Base-by-base conservation (phyloP, 2,113 vertebrate species). In the Cottus gobio region DNA sequence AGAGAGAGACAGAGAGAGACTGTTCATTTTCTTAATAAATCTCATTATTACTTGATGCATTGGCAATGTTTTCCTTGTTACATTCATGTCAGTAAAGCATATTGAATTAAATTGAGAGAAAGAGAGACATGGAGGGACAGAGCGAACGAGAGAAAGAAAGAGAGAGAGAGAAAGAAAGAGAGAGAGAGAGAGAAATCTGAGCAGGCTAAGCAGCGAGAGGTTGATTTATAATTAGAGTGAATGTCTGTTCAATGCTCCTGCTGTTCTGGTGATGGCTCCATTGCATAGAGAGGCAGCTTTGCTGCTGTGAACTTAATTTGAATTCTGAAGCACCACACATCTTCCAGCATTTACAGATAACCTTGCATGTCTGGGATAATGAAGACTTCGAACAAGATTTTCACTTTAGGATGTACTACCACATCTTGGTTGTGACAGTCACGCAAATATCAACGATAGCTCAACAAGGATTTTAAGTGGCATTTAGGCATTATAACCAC, bases 191-290 rank as follows among this genome's bases (percentile, higher is more conserved):
- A 72, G 57, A 56, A 66, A 79, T 87, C 74, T 82, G 87, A 90
- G 85, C 54, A 68, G 70, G 76, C 79, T 77, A 79, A 89, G 87
- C 86, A 91, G 86, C 54, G 71, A 84, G 86, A 91, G 89, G 85
- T 83, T 91, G 91, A 89, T 92, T 89, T 93, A 91, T 91, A 92
- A 93, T 91, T 91, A 89, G 83, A 85, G 84, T 83, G 82, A 90
- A 89, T 85, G 87, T 89, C 86, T 86, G 75, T 84, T 87, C 67
- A 73, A 82, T 90, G 81, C 87, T 87, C 87, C 85, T 31, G 89
- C 89, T 90, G 91, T 86, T 93, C 80, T 85, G 63, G 50, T 92
- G 91, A 91, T 86, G 79, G 85, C 81, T 90, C 78, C 72, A 86
- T 87, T 89, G 68, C 90, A 85, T 63, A 71, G 78, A 90, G 80